Evolutionary conservation across 2,113 vertebrate genomes (phyloP).

Genomic region (Barnardius zonarius): DNA sequence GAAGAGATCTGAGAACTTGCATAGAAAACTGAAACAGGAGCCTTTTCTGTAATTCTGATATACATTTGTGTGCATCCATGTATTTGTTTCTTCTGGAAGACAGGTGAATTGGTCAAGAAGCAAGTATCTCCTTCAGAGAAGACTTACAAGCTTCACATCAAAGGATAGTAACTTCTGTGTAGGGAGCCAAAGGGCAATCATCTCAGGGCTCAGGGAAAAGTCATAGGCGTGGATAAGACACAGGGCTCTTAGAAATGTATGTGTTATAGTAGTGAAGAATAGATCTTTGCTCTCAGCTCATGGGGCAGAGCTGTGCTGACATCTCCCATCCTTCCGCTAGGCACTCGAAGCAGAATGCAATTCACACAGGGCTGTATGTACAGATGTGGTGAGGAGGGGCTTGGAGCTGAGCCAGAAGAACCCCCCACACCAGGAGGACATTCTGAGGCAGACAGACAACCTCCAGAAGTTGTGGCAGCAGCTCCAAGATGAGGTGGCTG

Average conservation of each 20-base stretch:
- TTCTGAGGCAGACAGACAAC: conserved; percentile 73
- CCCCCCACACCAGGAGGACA: background rate
- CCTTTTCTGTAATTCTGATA: background rate
- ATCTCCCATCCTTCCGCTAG: conserved; percentile 47
- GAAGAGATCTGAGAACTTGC: background rate
- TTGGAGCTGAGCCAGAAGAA: conserved; percentile 74
- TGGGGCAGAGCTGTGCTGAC: background rate
- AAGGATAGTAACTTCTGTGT: background rate
- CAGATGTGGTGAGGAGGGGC: conserved; percentile 74
- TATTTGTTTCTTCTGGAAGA: background rate
- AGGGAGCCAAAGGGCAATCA: background rate
- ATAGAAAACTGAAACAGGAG: background rate
- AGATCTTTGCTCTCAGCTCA: background rate
- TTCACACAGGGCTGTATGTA: conserved; percentile 75
- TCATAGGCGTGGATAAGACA: background rate
- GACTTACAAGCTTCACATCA: background rate
- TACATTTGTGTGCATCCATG: background rate
- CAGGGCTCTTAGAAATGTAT: background rate
- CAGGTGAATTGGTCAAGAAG: background rate
- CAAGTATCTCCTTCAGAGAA: background rate
- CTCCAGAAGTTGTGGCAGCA: conserved; percentile 80
- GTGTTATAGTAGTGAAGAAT: background rate
- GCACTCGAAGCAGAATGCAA: conserved; percentile 79
- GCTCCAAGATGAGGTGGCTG: conserved; percentile 69
- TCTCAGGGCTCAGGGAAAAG: background rate